Evolutionary conservation across 1,140 invertebrate genomes (phyloP).

Genomic region (Ruditapes philippinarum): DNA sequence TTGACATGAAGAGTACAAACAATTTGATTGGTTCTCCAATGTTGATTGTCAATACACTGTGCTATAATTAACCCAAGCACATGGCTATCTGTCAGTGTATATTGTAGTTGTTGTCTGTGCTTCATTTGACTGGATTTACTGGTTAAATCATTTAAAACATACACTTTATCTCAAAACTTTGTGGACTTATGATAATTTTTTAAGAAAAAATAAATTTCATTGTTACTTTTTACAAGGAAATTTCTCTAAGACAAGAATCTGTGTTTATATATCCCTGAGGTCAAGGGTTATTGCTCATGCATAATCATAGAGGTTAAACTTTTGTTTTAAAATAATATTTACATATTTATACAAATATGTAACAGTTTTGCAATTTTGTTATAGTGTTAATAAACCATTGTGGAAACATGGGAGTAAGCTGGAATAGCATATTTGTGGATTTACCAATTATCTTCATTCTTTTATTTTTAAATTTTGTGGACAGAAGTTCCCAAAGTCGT

Average conservation of each 20-base stretch:
- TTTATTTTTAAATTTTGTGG: conserved; percentile 44
- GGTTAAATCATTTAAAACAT: neutral
- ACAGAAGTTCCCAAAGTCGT: conserved; percentile 52
- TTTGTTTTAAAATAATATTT: neutral
- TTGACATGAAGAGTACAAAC: neutral
- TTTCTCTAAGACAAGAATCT: neutral
- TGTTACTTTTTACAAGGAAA: neutral
- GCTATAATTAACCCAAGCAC: conserved; percentile 65
- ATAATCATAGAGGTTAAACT: neutral
- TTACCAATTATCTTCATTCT: conserved; percentile 41
- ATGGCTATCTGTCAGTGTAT: conserved; percentile 56
- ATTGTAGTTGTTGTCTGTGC: neutral
- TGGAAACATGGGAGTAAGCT: neutral
- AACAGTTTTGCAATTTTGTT: neutral
- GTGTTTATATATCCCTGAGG: too few species aligned
- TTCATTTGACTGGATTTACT: neutral
- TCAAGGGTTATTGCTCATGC: neutral
- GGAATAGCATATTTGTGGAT: conserved; percentile 30
- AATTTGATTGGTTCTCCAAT: conserved; percentile 53
- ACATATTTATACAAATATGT: conserved; percentile 2
- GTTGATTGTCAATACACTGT: conserved; percentile 61
- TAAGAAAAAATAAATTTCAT: neutral
- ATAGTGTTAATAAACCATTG: neutral
- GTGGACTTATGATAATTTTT: too few species aligned
- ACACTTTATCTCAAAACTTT: neutral